A percentile compares a stretch with the other conserved stretches of the same genome.
Evolutionary conservation across 2,113 vertebrate species (phyloP).

Genomic region (Azemiops feae): DNA sequence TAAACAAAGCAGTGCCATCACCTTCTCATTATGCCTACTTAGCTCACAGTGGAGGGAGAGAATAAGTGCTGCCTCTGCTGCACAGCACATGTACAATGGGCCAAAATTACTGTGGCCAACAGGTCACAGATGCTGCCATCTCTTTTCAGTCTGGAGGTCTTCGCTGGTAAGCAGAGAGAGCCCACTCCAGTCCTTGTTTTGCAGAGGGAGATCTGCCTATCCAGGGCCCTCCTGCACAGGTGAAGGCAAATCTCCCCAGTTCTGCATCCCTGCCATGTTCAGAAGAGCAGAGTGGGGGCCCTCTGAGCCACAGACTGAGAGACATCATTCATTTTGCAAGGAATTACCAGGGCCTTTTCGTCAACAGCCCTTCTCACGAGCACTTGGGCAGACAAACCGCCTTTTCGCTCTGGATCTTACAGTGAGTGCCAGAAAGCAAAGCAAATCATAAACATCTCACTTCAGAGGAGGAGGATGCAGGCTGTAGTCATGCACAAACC

Average conservation of each 20-base stretch:
- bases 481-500: background rate
- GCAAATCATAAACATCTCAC: fast-evolving
- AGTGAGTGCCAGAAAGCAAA: background rate
- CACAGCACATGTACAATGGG: background rate
- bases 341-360: background rate
- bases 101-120: background rate
- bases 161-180: background rate
- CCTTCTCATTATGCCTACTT: background rate
- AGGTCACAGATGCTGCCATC: background rate
- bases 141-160: background rate
- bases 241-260: background rate
- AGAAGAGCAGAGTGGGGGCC: background rate
- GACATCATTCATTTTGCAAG: background rate
- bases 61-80: background rate
- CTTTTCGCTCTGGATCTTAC: background rate
- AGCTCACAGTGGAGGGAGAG: background rate
- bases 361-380: background rate
- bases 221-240: background rate
- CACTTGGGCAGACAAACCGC: background rate
- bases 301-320: background rate
- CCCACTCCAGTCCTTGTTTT: background rate
- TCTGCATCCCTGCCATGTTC: background rate
- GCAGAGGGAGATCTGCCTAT: background rate
- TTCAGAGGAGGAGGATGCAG: background rate
- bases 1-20: background rate